Evolutionary conservation across 35 echinoderm and acorn worm genomes (phyloP).

Genomic region (Acanthaster planci): DNA sequence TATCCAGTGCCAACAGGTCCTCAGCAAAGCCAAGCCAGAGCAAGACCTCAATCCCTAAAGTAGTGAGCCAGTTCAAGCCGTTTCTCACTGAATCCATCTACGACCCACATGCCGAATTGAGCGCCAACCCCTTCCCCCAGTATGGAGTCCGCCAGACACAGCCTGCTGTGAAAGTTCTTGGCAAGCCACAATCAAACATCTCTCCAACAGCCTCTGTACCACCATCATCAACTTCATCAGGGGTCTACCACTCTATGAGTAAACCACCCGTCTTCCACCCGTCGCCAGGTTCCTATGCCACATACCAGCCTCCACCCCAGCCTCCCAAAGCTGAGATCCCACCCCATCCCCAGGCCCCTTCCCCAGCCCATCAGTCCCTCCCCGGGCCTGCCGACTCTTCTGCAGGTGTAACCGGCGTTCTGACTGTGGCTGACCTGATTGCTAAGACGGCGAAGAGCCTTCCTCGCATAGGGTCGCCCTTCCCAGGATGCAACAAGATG

Average conservation of each 20-base stretch:
- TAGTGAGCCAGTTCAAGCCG: no score
- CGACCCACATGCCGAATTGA: no score
- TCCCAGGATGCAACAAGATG: constrained; percentile 50
- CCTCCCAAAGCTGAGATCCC: neutral
- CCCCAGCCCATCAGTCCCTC: neutral
- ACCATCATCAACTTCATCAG: neutral
- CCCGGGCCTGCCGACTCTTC: neutral
- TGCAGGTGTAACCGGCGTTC: neutral
- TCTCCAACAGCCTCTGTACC: neutral
- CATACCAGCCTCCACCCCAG: neutral
- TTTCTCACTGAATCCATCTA: no score
- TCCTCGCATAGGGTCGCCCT: constrained; percentile 50
- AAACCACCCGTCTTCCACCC: no score
- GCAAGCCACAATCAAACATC: neutral
- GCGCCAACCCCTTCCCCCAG: neutral
- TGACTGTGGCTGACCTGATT: constrained; percentile 46
- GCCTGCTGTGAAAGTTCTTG: neutral
- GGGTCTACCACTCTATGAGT: no score
- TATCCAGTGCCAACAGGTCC: no score
- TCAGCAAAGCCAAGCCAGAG: no score
- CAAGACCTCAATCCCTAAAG: no score
- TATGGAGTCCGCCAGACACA: neutral
- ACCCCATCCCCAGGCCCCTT: neutral
- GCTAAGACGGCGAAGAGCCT: constrained; percentile 24
- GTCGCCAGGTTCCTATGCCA: no score